phyloP scores from a whole-genome alignment of 2,113 vertebrate species.

The Prunella himalayana region DNA sequence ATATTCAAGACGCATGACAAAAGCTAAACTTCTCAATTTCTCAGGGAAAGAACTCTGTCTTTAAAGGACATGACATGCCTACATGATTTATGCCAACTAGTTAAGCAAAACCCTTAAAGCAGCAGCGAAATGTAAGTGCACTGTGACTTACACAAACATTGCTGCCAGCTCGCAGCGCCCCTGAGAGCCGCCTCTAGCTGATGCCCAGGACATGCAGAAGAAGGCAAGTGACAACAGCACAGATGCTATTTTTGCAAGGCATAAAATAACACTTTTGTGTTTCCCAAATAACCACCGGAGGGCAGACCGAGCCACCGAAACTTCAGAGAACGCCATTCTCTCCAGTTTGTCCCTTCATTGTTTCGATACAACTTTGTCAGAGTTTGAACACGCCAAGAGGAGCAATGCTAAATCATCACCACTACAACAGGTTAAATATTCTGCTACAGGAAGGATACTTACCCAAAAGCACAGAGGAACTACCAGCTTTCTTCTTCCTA shows the following conservation, averaged over 20 bases:
- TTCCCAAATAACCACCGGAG: constrained; percentile 39
- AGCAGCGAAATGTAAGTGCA: background rate
- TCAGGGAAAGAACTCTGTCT: background rate
- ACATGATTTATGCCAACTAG: rapidly evolving
- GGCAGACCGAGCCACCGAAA: constrained; percentile 38
- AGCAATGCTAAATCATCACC: background rate
- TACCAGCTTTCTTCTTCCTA: background rate
- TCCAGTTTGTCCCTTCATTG: background rate
- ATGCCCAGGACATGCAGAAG: rapidly evolving
- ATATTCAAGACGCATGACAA: background rate
- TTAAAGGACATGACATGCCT: background rate
- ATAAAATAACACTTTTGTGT: too few relatives aligned
- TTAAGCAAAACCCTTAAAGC: background rate
- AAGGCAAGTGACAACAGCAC: rapidly evolving
- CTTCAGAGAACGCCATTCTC: background rate
- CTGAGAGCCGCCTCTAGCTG: background rate
- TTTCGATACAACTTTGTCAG: rapidly evolving
- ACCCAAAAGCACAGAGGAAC: background rate
- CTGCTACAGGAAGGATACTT: background rate
- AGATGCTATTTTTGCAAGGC: background rate
- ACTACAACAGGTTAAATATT: background rate
- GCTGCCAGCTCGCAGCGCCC: background rate
- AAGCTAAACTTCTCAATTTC: background rate
- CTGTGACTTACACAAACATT: background rate
- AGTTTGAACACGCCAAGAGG: background rate